Percentiles rank a stretch among this genome's conserved stretches.
These are phyloP conservation scores for Corythucha ciliata DNA, from an alignment of 2,888 invertebrate species.

Conservation along the genomic window DNA sequence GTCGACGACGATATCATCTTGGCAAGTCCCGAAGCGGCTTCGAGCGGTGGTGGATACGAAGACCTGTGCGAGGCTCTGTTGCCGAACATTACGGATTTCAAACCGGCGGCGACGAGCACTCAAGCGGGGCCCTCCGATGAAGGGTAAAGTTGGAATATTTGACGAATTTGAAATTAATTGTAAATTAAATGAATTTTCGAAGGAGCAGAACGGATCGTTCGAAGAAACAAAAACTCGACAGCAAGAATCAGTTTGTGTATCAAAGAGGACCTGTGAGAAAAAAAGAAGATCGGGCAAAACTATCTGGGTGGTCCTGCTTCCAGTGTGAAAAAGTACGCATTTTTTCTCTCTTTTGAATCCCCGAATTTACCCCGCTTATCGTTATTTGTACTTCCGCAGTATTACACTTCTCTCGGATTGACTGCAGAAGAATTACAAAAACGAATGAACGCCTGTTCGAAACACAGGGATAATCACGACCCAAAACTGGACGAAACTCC, in stretches of 20 bases:
- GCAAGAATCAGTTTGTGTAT: constrained; percentile 32
- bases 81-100: constrained; percentile 22
- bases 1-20: too few relatives aligned
- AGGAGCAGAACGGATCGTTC: not conserved
- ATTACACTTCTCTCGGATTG: constrained; percentile 40
- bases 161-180: not conserved
- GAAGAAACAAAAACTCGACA: not conserved
- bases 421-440: constrained; percentile 41
- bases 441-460: constrained; percentile 44
- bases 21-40: too few relatives aligned
- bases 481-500: constrained; percentile 40
- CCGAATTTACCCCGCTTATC: not conserved
- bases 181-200: not conserved
- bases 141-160: not conserved
- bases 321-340: constrained; percentile 41
- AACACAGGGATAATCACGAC: constrained; percentile 43
- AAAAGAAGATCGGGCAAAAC: constrained; percentile 40
- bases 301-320: constrained; percentile 42
- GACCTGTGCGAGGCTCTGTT: too few relatives aligned
- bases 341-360: not conserved
- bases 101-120: constrained; percentile 24
- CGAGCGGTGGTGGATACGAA: too few relatives aligned
- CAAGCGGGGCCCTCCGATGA: constrained; percentile 1
- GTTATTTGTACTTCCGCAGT: constrained; percentile 34
- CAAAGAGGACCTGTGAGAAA: constrained; percentile 39